These are phyloP conservation scores for Meiosimyza decipiens DNA, from an alignment of 2,888 invertebrate species.

Conservation along the genomic window DNA sequence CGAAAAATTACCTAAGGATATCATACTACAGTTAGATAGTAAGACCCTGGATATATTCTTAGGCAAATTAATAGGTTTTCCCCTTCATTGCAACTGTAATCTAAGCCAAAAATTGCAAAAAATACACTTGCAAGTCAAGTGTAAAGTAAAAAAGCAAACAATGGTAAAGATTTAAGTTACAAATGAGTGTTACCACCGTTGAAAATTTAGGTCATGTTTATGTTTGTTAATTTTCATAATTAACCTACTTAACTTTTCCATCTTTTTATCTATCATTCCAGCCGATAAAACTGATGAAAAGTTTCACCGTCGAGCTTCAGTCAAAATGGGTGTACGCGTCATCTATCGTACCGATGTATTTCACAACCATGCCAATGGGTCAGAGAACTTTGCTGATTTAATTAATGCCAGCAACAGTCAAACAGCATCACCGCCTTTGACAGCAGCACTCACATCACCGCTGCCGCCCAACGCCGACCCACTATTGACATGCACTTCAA, in stretches of 20 bases:
- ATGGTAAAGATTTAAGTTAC: too few species aligned
- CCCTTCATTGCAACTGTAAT: too few species aligned
- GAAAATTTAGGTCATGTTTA: too few species aligned
- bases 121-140: too few species aligned
- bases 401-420: conserved; percentile 50
- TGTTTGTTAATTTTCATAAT: too few species aligned
- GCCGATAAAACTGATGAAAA: conserved; percentile 88
- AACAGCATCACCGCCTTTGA: conserved; percentile 52
- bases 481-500: background rate
- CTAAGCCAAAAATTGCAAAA: too few species aligned
- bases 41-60: too few species aligned
- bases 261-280: conserved; percentile 62
- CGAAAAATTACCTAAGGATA: too few species aligned
- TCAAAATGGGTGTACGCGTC: conserved; percentile 87
- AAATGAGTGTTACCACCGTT: too few species aligned
- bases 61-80: too few species aligned
- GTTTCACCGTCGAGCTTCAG: conserved; percentile 80
- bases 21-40: too few species aligned
- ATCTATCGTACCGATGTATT: conserved; percentile 72
- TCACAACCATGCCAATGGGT: conserved; percentile 50
- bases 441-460: conserved; percentile 47
- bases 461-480: background rate
- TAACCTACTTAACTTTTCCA: background rate
- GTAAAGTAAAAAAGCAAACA: too few species aligned
- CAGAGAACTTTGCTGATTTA: conserved; percentile 59